A percentile compares a stretch with the other conserved stretches of the same genome.
Evolutionary conservation across 2,888 invertebrate genomes (phyloP).

Genomic region (Elgonia sp.): DNA sequence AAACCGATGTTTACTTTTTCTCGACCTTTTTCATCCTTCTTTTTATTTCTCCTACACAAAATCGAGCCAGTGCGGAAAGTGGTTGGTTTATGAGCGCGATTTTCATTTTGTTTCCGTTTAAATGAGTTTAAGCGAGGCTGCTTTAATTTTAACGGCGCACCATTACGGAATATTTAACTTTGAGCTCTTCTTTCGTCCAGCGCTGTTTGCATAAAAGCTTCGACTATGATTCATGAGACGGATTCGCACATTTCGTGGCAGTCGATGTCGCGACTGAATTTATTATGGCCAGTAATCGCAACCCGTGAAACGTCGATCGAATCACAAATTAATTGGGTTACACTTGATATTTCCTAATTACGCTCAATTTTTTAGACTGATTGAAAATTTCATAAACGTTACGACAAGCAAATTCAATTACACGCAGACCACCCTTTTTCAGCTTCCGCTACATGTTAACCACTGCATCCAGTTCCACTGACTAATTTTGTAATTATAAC

Average conservation of each 20-base stretch:
- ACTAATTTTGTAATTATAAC: constrained; percentile 49
- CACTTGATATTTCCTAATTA: constrained; percentile 31
- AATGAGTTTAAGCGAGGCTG: neutral
- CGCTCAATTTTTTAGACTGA: neutral
- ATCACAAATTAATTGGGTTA: constrained; percentile 59
- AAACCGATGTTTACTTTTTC: neutral
- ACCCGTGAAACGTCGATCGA: constrained; percentile 48
- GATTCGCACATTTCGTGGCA: constrained; percentile 40
- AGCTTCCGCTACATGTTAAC: neutral
- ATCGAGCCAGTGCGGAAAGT: too few relatives aligned
- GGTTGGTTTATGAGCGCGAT: constrained; percentile 13
- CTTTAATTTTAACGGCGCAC: constrained; percentile 13
- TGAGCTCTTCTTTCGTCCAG: constrained; percentile 5
- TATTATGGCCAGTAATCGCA: constrained; percentile 39
- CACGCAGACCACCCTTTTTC: constrained; percentile 1
- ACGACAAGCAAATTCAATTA: constrained; percentile 44
- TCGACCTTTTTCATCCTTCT: neutral
- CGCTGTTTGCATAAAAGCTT: constrained; percentile 36
- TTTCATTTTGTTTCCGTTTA: neutral
- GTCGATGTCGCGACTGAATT: constrained; percentile 52
- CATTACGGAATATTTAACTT: constrained; percentile 41
- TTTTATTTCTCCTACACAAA: too few relatives aligned
- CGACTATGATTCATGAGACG: constrained; percentile 44
- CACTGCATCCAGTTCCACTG: neutral
- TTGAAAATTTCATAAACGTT: constrained; percentile 40